Conservation (phyloP, 2,113 vertebrate species). For the Ochotona princeps region DNA sequence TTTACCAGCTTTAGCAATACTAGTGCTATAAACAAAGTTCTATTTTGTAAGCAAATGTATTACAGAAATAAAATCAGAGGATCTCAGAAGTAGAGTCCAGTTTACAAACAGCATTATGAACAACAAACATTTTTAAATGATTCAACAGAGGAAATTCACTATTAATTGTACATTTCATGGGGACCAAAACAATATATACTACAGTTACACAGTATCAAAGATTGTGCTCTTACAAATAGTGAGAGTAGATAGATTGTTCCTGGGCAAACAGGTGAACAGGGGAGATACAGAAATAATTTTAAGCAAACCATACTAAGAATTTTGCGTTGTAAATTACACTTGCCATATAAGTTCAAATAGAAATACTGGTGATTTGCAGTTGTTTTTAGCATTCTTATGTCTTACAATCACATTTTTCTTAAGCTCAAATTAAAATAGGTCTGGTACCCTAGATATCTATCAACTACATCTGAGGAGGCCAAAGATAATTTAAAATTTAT, state of each 20-base stretch:
- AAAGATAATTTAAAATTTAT: constrained; percentile 4
- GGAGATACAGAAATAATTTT: background rate
- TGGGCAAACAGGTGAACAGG: background rate
- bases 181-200: background rate
- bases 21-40: background rate
- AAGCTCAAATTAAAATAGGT: background rate
- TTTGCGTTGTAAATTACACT: background rate
- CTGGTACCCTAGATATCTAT: background rate
- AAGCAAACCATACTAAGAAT: background rate
- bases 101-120: background rate
- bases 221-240: background rate
- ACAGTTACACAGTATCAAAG: background rate
- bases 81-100: background rate
- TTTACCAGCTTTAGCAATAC: background rate
- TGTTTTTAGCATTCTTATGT: background rate
- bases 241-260: background rate
- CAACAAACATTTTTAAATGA: constrained; percentile 13
- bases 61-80: constrained; percentile 38
- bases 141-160: background rate
- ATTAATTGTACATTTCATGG: background rate
- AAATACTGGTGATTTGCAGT: background rate
- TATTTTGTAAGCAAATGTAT: background rate
- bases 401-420: background rate
- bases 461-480: background rate
- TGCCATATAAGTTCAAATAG: background rate